Evolutionary conservation across 2,888 invertebrate genomes (phyloP), one percentile per base, ranked within the genome.

Genomic region (Aelia acuminata): DNA sequence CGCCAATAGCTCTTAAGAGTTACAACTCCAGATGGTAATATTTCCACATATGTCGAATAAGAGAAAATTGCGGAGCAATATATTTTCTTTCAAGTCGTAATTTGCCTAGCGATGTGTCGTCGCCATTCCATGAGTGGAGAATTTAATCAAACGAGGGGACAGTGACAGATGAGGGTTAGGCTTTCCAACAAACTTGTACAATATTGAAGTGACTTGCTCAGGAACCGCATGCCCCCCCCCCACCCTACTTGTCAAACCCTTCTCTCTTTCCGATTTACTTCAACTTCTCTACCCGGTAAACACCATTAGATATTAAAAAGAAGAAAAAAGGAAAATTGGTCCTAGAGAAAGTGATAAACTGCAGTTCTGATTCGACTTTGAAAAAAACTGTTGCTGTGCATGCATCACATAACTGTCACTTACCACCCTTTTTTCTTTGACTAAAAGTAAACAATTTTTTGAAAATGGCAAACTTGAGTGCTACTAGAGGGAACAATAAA

Each of bases 71-170:
- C 13, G 15, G 15, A 63, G 63, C 31, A 63, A 63, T 31, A 63
- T 63, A 31, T 70, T 70, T 70, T 35, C 63, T 70, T 26, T 31
- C 31, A 35, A 70, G 35, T 70, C 35, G 63, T 70, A 35, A 70
- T 70, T 70, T 31, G 63, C 63, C 18, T 35, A 13, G 20, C 4
- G 35, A 70, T 70, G 63, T 15, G 13, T 18, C 31, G 31, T 63
- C 26, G 18, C 7, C 63, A 70, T 7, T 35, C 63, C 63, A 31
- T 70, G 63, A 70, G 63, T 70, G 10, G 63, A 70, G 63, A 70
- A 70, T 70, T 70, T 70, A 70, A 70, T 70, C 63, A 70, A 70
- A 70, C 63, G 31, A 70, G 31, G 63, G 63, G 63, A 70, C 63
- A 70, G 63, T 70, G 63, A 70, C 63, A 70, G 63, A 70, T 70